Evolutionary conservation across 2,797 vertebrate species (phyloP).

Genomic region (Uromys caudimaculatus): DNA sequence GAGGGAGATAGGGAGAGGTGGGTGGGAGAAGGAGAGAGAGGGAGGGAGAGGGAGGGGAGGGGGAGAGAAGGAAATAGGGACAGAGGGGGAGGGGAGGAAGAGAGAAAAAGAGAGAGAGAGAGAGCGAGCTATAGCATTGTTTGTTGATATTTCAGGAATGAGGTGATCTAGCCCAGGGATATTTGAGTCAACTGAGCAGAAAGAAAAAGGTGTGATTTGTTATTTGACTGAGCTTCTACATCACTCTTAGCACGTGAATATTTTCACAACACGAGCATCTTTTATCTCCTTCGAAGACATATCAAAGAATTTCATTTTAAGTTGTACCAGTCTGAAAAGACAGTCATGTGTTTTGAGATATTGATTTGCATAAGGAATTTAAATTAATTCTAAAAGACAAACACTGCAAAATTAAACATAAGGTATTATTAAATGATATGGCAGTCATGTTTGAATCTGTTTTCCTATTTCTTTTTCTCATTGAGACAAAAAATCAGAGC

Average conservation of each 20-base stretch:
- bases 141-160: not conserved
- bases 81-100: too few relatives aligned
- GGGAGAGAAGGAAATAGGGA: not conserved
- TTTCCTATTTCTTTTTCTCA: not conserved
- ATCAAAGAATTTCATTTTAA: not conserved
- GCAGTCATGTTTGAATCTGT: not conserved
- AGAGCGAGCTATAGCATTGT: not conserved
- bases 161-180: not conserved
- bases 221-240: not conserved
- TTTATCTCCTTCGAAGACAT: not conserved
- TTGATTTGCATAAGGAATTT: not conserved
- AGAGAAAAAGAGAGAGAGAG: not conserved
- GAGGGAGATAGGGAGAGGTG: not conserved
- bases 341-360: not conserved
- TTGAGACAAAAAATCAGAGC: not conserved
- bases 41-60: not conserved
- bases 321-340: not conserved
- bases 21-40: too few relatives aligned
- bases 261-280: not conserved
- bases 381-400: not conserved
- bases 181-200: not conserved
- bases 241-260: not conserved
- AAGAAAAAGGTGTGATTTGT: not conserved
- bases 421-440: not conserved
- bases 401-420: constrained; percentile 10